Conservation (phyloP, 1,140 invertebrate genomes). For the Trichogramma pretiosum region DNA sequence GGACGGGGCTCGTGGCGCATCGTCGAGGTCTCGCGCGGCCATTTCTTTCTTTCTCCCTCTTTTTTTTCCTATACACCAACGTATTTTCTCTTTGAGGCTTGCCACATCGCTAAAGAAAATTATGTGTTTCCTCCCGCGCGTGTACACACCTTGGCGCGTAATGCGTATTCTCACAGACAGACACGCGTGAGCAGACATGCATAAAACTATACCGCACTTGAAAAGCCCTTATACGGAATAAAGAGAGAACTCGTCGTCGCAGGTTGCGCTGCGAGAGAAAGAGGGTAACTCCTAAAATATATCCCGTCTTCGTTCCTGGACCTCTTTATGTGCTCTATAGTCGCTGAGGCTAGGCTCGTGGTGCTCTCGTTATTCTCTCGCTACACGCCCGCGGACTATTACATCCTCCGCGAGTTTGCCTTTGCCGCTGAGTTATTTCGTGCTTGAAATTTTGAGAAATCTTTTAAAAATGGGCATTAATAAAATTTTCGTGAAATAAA, state of each 20-base stretch:
- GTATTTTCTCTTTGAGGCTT: slow-evolving; percentile 10
- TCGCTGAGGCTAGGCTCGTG: not conserved
- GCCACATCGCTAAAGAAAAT: slow-evolving; percentile 4
- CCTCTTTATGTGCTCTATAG: not conserved
- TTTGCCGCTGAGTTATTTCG: not conserved
- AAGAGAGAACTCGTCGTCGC: not conserved
- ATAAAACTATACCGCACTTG: no score
- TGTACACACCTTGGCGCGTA: not conserved
- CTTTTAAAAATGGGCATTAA: no score
- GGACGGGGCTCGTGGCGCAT: no score
- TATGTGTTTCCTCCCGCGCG: slow-evolving; percentile 11
- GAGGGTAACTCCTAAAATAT: slow-evolving; percentile 7
- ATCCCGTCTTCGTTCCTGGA: not conserved
- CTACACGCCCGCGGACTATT: no score
- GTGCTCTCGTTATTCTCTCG: not conserved
- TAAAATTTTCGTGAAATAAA: slow-evolving; percentile 1
- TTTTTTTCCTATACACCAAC: not conserved
- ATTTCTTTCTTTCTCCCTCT: not conserved
- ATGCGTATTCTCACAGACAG: no score
- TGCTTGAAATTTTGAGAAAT: not conserved
- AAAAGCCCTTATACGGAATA: not conserved
- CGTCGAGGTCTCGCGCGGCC: no score
- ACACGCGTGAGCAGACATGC: no score
- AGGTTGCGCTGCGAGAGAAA: not conserved
- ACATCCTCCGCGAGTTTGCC: no score